phyloP scores from a whole-genome alignment of 2,888 invertebrate species.

The Anarsia innoxiella region DNA sequence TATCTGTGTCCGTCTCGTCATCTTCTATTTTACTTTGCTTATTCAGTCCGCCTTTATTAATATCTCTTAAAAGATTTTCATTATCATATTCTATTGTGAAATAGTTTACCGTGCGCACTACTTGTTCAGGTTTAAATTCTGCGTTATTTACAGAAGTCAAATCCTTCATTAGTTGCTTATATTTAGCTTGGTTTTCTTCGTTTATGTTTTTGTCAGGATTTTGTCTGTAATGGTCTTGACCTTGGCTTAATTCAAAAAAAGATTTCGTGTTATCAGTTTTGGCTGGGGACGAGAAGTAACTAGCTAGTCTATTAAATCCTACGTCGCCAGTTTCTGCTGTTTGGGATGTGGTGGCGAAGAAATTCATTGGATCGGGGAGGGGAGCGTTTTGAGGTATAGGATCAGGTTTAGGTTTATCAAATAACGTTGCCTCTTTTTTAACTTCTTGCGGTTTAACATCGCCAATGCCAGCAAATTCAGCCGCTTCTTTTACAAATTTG shows the following conservation, averaged over 20 bases:
- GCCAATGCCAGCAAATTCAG: no score
- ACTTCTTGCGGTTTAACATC: no score
- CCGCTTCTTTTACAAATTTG: no score
- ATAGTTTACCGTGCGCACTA: conserved; percentile 47
- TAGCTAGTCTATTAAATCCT: conserved; percentile 52
- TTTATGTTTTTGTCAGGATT: conserved; percentile 14
- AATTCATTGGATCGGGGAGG: conserved; percentile 45
- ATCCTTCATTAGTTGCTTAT: conserved; percentile 43
- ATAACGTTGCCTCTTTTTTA: not conserved
- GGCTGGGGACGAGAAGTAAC: conserved; percentile 51
- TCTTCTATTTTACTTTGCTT: conserved; percentile 9
- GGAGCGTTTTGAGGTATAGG: conserved; percentile 15
- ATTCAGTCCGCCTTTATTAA: conserved; percentile 20
- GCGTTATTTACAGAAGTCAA: conserved; percentile 44
- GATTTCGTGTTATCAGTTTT: conserved; percentile 57
- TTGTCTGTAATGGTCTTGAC: conserved; percentile 61
- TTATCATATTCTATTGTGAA: conserved; percentile 50
- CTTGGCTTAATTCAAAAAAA: conserved; percentile 70
- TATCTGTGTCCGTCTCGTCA: conserved; percentile 1
- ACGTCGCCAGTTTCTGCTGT: conserved; percentile 20
- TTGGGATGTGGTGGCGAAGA: conserved; percentile 32
- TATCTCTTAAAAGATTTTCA: conserved; percentile 15
- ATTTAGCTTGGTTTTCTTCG: not conserved
- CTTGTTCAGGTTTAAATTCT: conserved; percentile 32
- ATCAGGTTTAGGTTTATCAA: conserved; percentile 6